Conservation (phyloP, 2,888 invertebrate genomes). For the Rhyacophila evoluta region DNA sequence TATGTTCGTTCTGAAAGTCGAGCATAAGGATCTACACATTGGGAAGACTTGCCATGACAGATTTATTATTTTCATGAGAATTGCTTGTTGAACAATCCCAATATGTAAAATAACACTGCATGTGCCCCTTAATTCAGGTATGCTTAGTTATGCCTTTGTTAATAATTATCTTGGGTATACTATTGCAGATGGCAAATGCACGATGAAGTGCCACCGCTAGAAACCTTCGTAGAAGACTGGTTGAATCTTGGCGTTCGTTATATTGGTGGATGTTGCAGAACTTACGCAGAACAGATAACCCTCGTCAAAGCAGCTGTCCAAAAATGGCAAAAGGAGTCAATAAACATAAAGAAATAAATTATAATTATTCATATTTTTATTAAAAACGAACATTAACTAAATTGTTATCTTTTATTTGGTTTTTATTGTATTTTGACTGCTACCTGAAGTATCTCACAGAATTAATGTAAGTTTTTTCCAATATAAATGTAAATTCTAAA, state of each 20-base stretch:
- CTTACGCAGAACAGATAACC: conserved; percentile 76
- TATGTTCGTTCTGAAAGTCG: too few relatives aligned
- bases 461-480: not conserved
- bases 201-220: conserved; percentile 67
- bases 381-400: not conserved
- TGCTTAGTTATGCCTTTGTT: not conserved
- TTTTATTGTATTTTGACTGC: not conserved
- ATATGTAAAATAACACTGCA: too few relatives aligned
- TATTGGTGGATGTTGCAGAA: conserved; percentile 88
- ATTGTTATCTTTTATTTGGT: not conserved
- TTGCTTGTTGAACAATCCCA: too few relatives aligned
- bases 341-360: not conserved
- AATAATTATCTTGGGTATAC: too few relatives aligned
- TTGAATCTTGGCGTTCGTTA: conserved; percentile 76
- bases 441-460: not conserved
- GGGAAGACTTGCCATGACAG: too few relatives aligned
- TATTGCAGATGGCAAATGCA: conserved; percentile 70
- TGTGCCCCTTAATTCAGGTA: too few relatives aligned
- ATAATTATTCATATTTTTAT: not conserved
- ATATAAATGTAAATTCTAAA: not conserved
- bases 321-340: conserved; percentile 55
- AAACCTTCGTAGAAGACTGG: conserved; percentile 75
- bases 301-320: conserved; percentile 70
- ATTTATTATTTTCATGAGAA: too few relatives aligned
- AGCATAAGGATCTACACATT: too few relatives aligned